Evolutionary conservation across 2,797 vertebrate species (phyloP).

Genomic region (Acanthurus lineatus): DNA sequence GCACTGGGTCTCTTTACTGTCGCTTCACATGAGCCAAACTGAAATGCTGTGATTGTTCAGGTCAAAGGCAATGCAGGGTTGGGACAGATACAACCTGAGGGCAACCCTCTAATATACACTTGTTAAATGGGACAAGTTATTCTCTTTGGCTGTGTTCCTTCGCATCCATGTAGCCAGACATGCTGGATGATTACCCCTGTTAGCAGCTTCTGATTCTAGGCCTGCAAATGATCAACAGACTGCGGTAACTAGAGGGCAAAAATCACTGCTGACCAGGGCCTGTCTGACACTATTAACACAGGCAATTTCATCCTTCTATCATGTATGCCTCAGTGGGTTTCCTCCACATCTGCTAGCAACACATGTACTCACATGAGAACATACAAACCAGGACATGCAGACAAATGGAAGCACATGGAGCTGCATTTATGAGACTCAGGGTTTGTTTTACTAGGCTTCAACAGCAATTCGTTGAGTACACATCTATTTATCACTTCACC

Average conservation of each 20-base stretch:
- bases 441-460: conserved; percentile 42
- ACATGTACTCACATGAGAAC: conserved; percentile 37
- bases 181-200: conserved; percentile 67
- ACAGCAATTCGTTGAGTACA: conserved; percentile 15
- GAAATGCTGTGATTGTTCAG: conserved; percentile 32
- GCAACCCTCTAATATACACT: conserved; percentile 36
- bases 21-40: conserved; percentile 37
- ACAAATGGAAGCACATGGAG: conserved; percentile 24
- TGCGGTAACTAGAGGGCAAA: conserved; percentile 65
- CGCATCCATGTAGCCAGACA: conserved; percentile 53
- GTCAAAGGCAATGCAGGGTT: conserved; percentile 14
- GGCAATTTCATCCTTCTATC: conserved; percentile 70
- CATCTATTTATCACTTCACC: conserved; percentile 35
- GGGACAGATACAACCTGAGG: conserved; percentile 50
- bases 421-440: conserved; percentile 4
- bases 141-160: conserved; percentile 49
- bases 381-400: conserved; percentile 39
- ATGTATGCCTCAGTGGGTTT: conserved; percentile 62
- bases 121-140: conserved; percentile 52
- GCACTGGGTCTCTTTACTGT: conserved; percentile 38
- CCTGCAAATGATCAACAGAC: conserved; percentile 68
- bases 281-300: conserved; percentile 78
- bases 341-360: conserved; percentile 47
- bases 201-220: conserved; percentile 69
- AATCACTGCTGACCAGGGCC: conserved; percentile 70